These are phyloP conservation scores for Furcifer pardalis DNA, from an alignment of 2,797 vertebrate genomes.

Conservation along the genomic window DNA sequence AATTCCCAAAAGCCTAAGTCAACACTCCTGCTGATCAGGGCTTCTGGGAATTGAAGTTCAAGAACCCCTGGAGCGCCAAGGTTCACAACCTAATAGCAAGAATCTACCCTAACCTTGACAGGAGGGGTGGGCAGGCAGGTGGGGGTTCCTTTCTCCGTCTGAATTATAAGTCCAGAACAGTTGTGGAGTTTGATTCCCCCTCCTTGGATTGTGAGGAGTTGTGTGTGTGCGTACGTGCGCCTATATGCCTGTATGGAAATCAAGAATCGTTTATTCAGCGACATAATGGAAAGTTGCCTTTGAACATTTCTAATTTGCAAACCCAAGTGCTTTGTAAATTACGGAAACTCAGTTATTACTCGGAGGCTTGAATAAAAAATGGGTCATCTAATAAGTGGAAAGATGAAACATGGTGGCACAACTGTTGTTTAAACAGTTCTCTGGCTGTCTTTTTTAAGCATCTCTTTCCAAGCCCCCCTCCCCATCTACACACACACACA, in stretches of 20 bases:
- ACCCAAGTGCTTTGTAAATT: slow-evolving; percentile 71
- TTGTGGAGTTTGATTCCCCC: slow-evolving; percentile 52
- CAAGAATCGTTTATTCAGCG: slow-evolving; percentile 67
- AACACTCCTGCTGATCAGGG: no score
- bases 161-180: not conserved
- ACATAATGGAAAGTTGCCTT: slow-evolving; percentile 61
- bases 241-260: slow-evolving; percentile 49
- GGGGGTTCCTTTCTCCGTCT: slow-evolving; percentile 48
- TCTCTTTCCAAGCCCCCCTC: not conserved
- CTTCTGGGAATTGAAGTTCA: no score
- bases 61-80: no score
- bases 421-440: slow-evolving; percentile 29
- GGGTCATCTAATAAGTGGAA: slow-evolving; percentile 64
- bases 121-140: not conserved
- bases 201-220: slow-evolving; percentile 59
- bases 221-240: slow-evolving; percentile 42
- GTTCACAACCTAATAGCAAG: slow-evolving; percentile 5
- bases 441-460: slow-evolving; percentile 8
- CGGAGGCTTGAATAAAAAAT: slow-evolving; percentile 71
- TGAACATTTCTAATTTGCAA: slow-evolving; percentile 63
- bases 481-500: not conserved
- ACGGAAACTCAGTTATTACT: slow-evolving; percentile 66
- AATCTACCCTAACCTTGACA: slow-evolving; percentile 45
- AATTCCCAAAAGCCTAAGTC: no score
- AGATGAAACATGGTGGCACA: slow-evolving; percentile 65